Base-by-base conservation (phyloP, 2,113 vertebrate genomes). In the Rhombomys opimus region DNA sequence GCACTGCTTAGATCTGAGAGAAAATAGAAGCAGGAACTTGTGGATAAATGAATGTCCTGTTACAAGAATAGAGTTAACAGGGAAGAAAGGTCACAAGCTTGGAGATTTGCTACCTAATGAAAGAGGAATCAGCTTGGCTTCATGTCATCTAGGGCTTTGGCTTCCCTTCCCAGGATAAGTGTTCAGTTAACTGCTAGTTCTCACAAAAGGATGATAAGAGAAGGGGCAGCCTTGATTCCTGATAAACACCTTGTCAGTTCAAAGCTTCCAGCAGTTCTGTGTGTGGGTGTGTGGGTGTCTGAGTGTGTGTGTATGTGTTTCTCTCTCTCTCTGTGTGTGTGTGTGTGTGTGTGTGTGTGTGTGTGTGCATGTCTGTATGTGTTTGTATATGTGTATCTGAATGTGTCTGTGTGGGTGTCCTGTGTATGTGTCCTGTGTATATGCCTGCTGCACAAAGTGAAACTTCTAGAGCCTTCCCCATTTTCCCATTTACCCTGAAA, bases 301-400 rank as follows among this genome's bases (percentile, higher is more conserved):
- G 25, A 14, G 23, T 46, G 11, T 46, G 12, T 52, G 6, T 78
- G 46, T 77, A 9, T 50, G 2, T 22, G 10, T 46, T 1, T 76
- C 41, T 75, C 20, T 3, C 73, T 41, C 2, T 46, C 35, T 72
- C 17, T 72, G 15, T 72, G 13, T 30, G 5, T 8, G 0, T 27
- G 6, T 76, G 0, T 76, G 22, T 54, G 7, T 54, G 2, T n/a
- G 4, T 57, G 0, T 59, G 3, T 57, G 15, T 17, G 1, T 38
- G 3, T 73, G 35, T 72, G 35, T 73, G n/a, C n/a, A 18, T 59
- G 1, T 81, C 1, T 75, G 2, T 72, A 32, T 73, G 23, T 77
- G 23, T 15, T 2, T 77, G 20, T 77, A 1, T 77, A 10, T 76
- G 22, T 46, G 73, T 41, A 2, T 73, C 6, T 54, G n/a, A 57